A percentile compares a stretch with the other conserved stretches of the same genome.
Conservation (phyloP, 2,113 vertebrate species). For the Anthoscopus minutus region DNA sequence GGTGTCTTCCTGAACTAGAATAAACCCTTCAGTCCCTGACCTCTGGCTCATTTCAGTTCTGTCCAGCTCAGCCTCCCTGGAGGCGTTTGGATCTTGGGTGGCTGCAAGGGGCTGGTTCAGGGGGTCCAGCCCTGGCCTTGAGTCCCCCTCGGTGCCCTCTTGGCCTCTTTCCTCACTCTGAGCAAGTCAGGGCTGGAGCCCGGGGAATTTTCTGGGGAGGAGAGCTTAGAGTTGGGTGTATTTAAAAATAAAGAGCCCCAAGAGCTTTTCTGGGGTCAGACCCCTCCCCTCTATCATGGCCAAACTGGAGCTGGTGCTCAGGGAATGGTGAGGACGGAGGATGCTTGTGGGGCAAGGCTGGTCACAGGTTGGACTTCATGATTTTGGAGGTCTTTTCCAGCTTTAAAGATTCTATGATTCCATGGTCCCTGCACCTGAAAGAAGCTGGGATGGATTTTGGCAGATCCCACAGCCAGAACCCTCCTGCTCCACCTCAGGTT, state of each 20-base stretch:
- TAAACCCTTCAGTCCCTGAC: background rate
- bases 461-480: no score
- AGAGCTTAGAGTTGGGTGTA: background rate
- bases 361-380: background rate
- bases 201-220: background rate
- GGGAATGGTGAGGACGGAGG: background rate
- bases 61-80: background rate
- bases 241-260: background rate
- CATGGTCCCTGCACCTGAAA: background rate
- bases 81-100: fast-evolving
- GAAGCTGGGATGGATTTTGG: background rate
- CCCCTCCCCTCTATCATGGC: fast-evolving
- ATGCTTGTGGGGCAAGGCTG: background rate
- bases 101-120: background rate
- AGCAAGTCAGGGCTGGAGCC: background rate
- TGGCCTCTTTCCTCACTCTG: background rate
- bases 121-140: fast-evolving
- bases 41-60: background rate
- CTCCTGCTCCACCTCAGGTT: background rate
- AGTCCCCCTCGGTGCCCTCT: fast-evolving
- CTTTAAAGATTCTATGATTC: background rate
- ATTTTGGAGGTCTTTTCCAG: background rate
- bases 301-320: fast-evolving
- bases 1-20: fast-evolving
- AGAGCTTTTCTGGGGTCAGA: background rate